phyloP scores from a whole-genome alignment of 2,113 vertebrate genomes.

The Variabilichromis moorii region DNA sequence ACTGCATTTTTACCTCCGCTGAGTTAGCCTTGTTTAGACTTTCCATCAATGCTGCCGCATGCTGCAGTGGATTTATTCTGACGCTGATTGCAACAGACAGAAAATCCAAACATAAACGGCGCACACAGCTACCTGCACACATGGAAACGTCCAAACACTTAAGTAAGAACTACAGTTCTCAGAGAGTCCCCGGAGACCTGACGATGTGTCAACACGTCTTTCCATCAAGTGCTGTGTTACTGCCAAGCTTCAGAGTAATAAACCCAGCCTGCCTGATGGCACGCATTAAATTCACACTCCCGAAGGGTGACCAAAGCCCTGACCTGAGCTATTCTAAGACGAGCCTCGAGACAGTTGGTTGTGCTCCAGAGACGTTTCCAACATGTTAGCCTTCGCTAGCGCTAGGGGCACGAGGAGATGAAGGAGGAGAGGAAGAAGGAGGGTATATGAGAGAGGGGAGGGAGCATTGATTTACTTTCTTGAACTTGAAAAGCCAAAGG shows the following conservation, averaged over 20 bases:
- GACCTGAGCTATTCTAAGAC: slow-evolving; percentile 37
- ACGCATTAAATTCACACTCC: slow-evolving; percentile 8
- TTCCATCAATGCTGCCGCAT: neutral
- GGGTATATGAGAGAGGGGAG: neutral
- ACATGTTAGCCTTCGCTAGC: slow-evolving; percentile 19
- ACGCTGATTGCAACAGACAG: neutral
- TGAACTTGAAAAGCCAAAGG: slow-evolving; percentile 5
- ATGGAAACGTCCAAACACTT: neutral
- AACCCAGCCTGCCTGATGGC: slow-evolving; percentile 1
- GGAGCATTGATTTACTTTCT: slow-evolving; percentile 31
- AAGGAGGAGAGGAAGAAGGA: neutral
- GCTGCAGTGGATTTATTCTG: neutral
- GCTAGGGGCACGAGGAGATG: neutral
- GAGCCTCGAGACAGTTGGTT: slow-evolving; percentile 3
- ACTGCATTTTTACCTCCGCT: neutral
- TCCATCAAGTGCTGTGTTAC: slow-evolving; percentile 1
- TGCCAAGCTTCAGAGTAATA: slow-evolving; percentile 20
- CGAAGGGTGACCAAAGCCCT: slow-evolving; percentile 12
- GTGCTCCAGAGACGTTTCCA: slow-evolving; percentile 12
- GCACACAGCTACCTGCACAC: neutral
- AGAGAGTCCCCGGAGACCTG: slow-evolving; percentile 10
- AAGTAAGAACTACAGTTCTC: neutral
- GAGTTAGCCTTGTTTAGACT: neutral
- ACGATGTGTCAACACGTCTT: slow-evolving; percentile 6
- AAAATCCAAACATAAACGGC: neutral